Percentiles rank a stretch among this genome's conserved stretches.
Conservation (phyloP, 2,113 vertebrate genomes). For the Pachyramphus minor region DNA sequence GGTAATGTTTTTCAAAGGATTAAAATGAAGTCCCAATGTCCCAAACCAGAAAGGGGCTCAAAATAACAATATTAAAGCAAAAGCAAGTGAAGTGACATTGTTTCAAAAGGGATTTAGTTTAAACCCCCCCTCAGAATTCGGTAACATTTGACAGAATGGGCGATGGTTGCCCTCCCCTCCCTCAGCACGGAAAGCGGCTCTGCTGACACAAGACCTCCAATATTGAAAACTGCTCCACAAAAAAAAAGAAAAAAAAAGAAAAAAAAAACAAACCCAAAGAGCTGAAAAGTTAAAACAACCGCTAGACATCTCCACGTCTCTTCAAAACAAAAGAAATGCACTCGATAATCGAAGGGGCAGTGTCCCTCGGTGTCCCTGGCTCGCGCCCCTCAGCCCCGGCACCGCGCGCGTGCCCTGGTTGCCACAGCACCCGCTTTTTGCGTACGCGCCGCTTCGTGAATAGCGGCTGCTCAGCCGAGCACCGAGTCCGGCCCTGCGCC, state of each 20-base stretch:
- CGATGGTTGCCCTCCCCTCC: neutral
- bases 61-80: neutral
- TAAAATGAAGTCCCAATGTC: neutral
- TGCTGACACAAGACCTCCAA: neutral
- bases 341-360: neutral
- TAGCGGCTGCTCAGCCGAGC: neutral
- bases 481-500: accelerated
- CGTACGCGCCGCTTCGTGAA: neutral
- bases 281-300: neutral
- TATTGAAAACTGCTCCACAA: neutral
- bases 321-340: neutral
- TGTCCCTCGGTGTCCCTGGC: neutral
- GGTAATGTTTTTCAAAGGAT: neutral
- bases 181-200: neutral
- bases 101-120: neutral
- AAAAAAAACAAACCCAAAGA: too few relatives aligned
- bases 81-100: neutral
- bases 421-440: neutral
- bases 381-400: neutral
- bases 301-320: neutral
- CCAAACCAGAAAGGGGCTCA: accelerated
- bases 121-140: neutral
- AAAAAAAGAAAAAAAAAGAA: too few relatives aligned
- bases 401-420: neutral
- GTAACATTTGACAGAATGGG: neutral